Base-by-base conservation (phyloP, 2,888 invertebrate genomes). In the Drosophila merina region DNA sequence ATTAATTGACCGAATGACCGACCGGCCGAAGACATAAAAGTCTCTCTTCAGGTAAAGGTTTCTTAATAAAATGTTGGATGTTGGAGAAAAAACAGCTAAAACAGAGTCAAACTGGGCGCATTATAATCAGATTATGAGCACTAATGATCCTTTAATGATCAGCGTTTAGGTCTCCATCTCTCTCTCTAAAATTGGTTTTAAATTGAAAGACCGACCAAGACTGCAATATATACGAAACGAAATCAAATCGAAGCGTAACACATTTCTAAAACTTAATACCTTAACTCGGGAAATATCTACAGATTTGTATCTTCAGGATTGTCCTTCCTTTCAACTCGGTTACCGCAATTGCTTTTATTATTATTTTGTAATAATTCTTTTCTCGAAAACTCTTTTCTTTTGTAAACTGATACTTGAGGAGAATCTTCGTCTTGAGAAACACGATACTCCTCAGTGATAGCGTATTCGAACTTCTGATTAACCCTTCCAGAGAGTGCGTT, bases 141-240 rank as follows among this genome's bases (percentile, higher is more conserved):
- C 89, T 90, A 91, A 90, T 89, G 90, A 89, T 89, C 90, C 90
- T 91, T 90, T 91, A 91, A 91, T 91, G 90, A 91, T 88, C 88
- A 86, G 76, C 91, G 90, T 90, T 91, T 91, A 91, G 84, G 69
- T 85, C 72, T 38, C 33, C 72, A 74, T 79, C 57, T 55, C 55
- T 12, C 47, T 44, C 47, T 44, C 31, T 77, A 26, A 87, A 72
- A 86, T 79, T 79, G 82, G 79, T 84, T 79, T 79, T 84, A 79
- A 79, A 79, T 79, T 79, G 79, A 80, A 80, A 79, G 72, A 62
- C 71, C 48, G 72, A 62, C 71, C 48, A 74, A 74, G 44, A 78
- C 79, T 69, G 55, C 60, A 26, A 26, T 26, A 72, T 69, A 63
- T 57, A 52, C 54, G 57, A 74, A 75, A 68, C 67, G 57, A 75